phyloP scores from a whole-genome alignment of 2,797 vertebrate species.

The Garrulus glandarius region DNA sequence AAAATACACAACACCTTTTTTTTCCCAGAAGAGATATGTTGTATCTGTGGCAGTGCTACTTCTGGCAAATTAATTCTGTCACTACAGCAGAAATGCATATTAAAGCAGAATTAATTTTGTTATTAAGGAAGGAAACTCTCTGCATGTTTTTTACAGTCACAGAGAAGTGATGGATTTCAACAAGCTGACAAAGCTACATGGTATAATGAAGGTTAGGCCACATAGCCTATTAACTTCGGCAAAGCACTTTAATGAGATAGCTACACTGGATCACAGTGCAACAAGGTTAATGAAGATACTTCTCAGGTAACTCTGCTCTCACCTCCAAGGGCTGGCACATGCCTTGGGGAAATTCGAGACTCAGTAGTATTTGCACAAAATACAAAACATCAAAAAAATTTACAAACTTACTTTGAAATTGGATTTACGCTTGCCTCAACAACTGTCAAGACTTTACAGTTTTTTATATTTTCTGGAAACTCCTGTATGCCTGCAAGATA shows the following conservation, averaged over 20 bases:
- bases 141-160: neutral
- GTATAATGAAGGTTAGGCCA: neutral
- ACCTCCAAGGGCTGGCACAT: neutral
- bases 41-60: neutral
- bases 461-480: conserved; percentile 99
- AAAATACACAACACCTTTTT: neutral
- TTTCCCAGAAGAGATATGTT: neutral
- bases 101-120: neutral
- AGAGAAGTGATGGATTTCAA: neutral
- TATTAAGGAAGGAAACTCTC: neutral
- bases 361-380: neutral
- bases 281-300: neutral
- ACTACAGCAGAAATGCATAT: neutral
- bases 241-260: neutral
- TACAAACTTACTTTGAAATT: conserved; percentile 91
- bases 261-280: neutral
- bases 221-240: neutral
- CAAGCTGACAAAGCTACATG: neutral
- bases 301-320: neutral
- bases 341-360: neutral
- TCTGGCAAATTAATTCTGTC: neutral
- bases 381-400: fast-evolving
- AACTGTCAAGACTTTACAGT: conserved; percentile 92
- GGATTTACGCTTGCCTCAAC: conserved; percentile 98
- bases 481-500: conserved; percentile 91